Evolutionary conservation across 1,140 invertebrate species (phyloP), one percentile per base, ranked within the genome.

Genomic region (Drosophila persimilis): DNA sequence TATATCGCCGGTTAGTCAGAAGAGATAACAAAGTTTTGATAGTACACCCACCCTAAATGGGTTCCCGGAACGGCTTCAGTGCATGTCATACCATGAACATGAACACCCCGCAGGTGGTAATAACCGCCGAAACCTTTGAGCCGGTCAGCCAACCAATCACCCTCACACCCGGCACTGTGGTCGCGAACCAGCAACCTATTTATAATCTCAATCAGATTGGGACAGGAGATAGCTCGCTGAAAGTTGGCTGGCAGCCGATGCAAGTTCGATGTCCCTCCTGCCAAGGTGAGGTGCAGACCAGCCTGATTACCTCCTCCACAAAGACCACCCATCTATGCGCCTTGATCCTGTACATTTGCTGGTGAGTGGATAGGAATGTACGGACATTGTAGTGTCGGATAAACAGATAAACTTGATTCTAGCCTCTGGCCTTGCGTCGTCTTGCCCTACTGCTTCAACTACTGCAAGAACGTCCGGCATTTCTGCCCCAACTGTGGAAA

Each of bases 391-490:
- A n/a, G n/a, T 6, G 0, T 9, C 20, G n/a, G 1, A 15, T 17
- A 17, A 51, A 41, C 13, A 17, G 3, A n/a, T 13, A 3, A 15
- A 20, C 22, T 45, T 17, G 8, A 35, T 63, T 24, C 45, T 90
- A 94, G 94, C 76, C 94, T 93, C 73, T 95, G 93, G 92, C 92
- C 92, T 2, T 95, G 94, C 60, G 92, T 93, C 3, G 94, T 93
- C 50, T 80, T 95, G 13, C 95, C 95, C 5, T 95, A 95, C 70
- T 95, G 94, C 65, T 92, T 94, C 73, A 93, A 95, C 66, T 93
- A 92, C 17, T 95, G 95, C 70, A 91, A 94, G 79, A 93, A 92
- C 41, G 93, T 93, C 20, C 93, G 94, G 62, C 95, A 95, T 77
- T 94, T 93, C 67, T 96, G 95, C 74, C 95, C 95, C 11, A 93